These are phyloP conservation scores for Taeniopygia guttata DNA, from an alignment of 2,797 vertebrate genomes.

Conservation along the genomic window DNA sequence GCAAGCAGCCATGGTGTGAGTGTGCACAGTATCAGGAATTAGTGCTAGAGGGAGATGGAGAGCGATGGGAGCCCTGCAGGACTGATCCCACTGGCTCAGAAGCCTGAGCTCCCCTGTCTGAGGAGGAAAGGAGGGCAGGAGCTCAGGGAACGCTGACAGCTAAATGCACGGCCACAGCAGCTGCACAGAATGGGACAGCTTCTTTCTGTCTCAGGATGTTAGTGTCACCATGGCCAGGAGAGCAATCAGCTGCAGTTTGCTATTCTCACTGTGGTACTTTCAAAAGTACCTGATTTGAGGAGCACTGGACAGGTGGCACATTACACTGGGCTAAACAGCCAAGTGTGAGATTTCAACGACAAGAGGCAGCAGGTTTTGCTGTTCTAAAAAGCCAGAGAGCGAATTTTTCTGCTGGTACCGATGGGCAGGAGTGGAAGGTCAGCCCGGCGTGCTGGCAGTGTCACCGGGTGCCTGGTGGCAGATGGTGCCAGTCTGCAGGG, in stretches of 20 bases:
- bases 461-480: not conserved
- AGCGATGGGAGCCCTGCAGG: not conserved
- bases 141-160: not conserved
- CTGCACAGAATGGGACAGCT: slow-evolving; percentile 6
- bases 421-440: not conserved
- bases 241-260: not conserved
- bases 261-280: not conserved
- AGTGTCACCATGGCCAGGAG: not conserved
- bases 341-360: slow-evolving; percentile 34
- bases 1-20: not conserved
- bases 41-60: slow-evolving; percentile 26
- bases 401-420: not conserved
- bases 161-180: not conserved
- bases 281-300: not conserved
- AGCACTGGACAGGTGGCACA: not conserved
- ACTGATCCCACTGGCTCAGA: not conserved
- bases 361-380: slow-evolving; percentile 21
- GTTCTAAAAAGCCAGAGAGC: not conserved
- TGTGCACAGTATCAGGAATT: not conserved
- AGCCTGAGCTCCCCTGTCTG: not conserved
- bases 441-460: not conserved
- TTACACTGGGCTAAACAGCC: not conserved
- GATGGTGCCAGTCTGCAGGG: not conserved
- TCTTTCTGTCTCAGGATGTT: slow-evolving; percentile 8
- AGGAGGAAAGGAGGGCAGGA: not conserved